Evolutionary conservation across 2,797 vertebrate species (phyloP), one percentile per base, ranked within the genome.

Genomic region (Bradypus variegatus): DNA sequence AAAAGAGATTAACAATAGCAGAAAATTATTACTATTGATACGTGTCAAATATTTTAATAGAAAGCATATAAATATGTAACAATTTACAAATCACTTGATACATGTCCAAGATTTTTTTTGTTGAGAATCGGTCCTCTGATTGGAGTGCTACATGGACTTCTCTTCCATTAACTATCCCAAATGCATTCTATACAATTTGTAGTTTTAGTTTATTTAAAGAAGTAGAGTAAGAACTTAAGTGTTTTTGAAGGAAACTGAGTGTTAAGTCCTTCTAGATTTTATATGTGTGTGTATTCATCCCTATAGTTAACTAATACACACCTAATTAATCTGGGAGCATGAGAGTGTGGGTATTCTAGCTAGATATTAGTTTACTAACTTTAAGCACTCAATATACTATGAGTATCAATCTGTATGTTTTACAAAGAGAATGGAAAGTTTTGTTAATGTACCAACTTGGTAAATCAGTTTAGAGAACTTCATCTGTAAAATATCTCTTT

Each of bases 1-100:
- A 95, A 90, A 92, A 58, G 53, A 72, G 36, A 65, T 73, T 95
- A 91, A 70, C 55, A 94, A 90, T 83, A 89, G 10, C 36, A 81
- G 65, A 78, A 91, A 92, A 27, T 65, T 12, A 85, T 81, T 84
- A 72, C 38, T 84, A 86, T 82, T 50, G 8, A 80, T 86, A 38
- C 36, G 38, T 76, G 45, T 29, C 90, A 81, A 81, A 81, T 67
- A 62, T 85, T 88, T 88, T 58, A 80, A 81, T 7, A 80, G 36
- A 55, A 93, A 86, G 67, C 25, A 73, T 85, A 65, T 64, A 89
- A 72, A 33, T 76, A 65, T 53, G 13, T 73, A 29, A 87, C 36
- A 87, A 0, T 60, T 86, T 87, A 76, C 55, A 84, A 67, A 67
- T 76, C 31, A 83, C 12, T 78, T 86, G 76, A 70, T 64, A 36